Percentiles rank a stretch among this genome's conserved stretches.
Evolutionary conservation across 2,113 vertebrate species (phyloP).

Genomic region (Eurypyga helias): DNA sequence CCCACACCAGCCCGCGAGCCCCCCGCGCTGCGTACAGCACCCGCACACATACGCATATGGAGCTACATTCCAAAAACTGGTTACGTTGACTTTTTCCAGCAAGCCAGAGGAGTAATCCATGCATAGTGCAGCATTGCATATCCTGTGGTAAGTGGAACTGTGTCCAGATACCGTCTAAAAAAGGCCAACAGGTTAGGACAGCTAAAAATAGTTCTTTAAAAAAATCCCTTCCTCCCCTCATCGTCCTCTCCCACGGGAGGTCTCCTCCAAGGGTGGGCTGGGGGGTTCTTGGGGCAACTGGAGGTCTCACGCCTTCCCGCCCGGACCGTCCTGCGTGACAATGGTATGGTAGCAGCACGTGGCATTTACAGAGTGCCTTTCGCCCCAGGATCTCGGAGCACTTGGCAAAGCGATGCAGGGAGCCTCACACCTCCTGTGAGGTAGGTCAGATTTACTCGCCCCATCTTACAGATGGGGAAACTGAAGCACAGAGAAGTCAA

Average conservation of each 20-base stretch:
- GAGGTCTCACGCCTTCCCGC: background rate
- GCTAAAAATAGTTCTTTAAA: slow-evolving; percentile 43
- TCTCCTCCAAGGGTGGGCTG: background rate
- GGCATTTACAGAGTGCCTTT: background rate
- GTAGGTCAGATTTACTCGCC: background rate
- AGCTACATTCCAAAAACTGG: background rate
- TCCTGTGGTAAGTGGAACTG: background rate
- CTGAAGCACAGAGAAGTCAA: background rate
- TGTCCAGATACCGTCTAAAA: slow-evolving; percentile 12
- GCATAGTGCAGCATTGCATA: slow-evolving; percentile 69
- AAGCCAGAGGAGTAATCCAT: slow-evolving; percentile 66
- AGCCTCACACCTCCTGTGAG: background rate
- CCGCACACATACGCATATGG: fast-evolving
- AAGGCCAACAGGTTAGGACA: slow-evolving; percentile 47
- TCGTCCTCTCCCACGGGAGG: background rate
- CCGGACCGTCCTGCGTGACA: background rate
- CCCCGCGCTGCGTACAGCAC: background rate
- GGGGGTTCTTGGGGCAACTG: background rate
- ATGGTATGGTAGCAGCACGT: background rate
- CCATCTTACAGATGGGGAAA: background rate
- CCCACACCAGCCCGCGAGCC: background rate
- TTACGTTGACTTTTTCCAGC: background rate
- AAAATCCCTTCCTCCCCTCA: background rate
- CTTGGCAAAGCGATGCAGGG: background rate
- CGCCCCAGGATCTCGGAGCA: fast-evolving